Evolutionary conservation across 53 echinoderm and acorn worm genomes (phyloP).

Genomic region (Astropecten irregularis): DNA sequence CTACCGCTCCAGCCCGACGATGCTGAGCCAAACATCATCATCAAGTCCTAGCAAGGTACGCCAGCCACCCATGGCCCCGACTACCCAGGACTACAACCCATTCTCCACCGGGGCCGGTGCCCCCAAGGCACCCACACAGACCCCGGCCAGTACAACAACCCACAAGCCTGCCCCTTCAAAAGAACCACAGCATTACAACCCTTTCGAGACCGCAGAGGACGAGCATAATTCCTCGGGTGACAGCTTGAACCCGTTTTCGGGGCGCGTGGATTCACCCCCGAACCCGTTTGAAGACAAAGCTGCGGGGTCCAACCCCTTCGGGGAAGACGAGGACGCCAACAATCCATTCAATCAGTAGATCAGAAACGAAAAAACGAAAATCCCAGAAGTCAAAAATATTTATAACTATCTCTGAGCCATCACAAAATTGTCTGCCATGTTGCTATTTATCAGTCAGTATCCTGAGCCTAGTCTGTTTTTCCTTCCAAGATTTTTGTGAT

Average conservation of each 20-base stretch:
- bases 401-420: too few species aligned
- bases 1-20: conserved; percentile 9
- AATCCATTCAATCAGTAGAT: conserved; percentile 76
- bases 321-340: conserved; percentile 58
- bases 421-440: too few species aligned
- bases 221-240: neutral
- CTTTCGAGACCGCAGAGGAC: neutral
- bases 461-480: too few species aligned
- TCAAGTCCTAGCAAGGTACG: conserved; percentile 15
- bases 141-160: neutral
- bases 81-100: conserved; percentile 61
- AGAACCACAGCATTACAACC: neutral
- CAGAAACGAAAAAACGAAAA: too few species aligned
- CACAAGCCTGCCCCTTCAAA: conserved; percentile 12
- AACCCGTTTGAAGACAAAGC: conserved; percentile 75
- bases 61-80: neutral
- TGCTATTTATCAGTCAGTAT: too few species aligned
- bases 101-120: conserved; percentile 25
- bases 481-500: too few species aligned
- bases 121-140: neutral
- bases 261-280: conserved; percentile 32
- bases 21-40: conserved; percentile 11
- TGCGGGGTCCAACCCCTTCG: conserved; percentile 80
- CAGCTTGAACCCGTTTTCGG: conserved; percentile 39
- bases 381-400: too few species aligned